Base-by-base conservation (phyloP, 2,888 invertebrate species). In the Mechanitis messenoides region DNA sequence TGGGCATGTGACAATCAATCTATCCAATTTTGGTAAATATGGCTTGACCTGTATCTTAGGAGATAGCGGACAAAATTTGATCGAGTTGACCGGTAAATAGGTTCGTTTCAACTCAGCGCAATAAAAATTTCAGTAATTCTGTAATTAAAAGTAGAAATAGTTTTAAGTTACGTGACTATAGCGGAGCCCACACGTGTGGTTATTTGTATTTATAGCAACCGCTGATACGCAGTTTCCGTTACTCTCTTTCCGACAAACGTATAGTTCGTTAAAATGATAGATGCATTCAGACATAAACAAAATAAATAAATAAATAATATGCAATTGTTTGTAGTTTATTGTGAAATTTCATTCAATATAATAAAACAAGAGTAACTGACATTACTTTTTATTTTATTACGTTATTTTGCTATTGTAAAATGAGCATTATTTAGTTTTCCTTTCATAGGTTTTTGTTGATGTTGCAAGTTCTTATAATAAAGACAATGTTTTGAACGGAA, bases 171-270 rank as follows among this genome's bases (percentile, higher is more conserved):
- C 42, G 55, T 55, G 35, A 58, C 55, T 47, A 50, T 53, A 58
- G 53, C 56, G 46, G 35, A 59, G 50, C 55, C 58, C 62, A 60
- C 68, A 69, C 69, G 69, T 72, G 72, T 57, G 62, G 58, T 63
- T 54, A 45, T 62, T 60, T 64, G 64, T 71, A 73, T 72, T 73
- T 72, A 71, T 72, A 70, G 70, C 60, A 59, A 60, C 62, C 57
- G 62, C 63, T 64, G 69, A 73, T 72, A 68, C 67, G 71, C 63
- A 68, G 72, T 69, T 74, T 74, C 75, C 73, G 72, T 69, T 61
- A 42, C 42, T 65, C 67, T 67, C 63, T 64, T 65, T 67, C 64
- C 62, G 57, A 64, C 59, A 50, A 55, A 58, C 67, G 65, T 62
- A 59, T 69, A 66, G 67, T 65, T 66, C 62, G 64, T 64, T 63